These are phyloP conservation scores for Nibea coibor DNA, from an alignment of 2,113 vertebrate species.

Conservation along the genomic window DNA sequence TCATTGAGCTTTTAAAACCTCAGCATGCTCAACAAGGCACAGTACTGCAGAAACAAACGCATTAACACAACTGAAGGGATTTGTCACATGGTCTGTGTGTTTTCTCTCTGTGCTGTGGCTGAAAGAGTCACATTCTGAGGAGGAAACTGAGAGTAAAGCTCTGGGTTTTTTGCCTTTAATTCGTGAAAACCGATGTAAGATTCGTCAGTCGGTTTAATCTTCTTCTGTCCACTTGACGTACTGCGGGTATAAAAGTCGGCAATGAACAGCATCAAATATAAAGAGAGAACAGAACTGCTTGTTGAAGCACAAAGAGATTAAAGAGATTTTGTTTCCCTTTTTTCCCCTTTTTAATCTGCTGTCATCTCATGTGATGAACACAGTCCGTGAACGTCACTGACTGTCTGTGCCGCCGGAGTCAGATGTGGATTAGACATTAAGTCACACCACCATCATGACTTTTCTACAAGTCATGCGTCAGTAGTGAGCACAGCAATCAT, in stretches of 20 bases:
- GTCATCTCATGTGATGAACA: slow-evolving; percentile 26
- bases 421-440: background rate
- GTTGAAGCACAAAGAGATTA: background rate
- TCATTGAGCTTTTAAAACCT: background rate
- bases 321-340: background rate
- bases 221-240: background rate
- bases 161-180: background rate
- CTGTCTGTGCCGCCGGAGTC: background rate
- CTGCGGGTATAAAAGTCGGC: background rate
- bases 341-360: background rate
- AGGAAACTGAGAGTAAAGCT: background rate
- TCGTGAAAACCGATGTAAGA: background rate
- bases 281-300: background rate
- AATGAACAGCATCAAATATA: background rate
- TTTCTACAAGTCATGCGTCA: slow-evolving; percentile 27
- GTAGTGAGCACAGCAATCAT: slow-evolving; percentile 57
- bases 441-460: slow-evolving; percentile 35
- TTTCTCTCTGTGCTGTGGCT: background rate
- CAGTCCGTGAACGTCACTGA: slow-evolving; percentile 1
- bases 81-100: background rate
- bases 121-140: background rate
- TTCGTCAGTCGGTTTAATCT: background rate
- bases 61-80: background rate
- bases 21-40: background rate
- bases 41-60: background rate